These are phyloP conservation scores for Branchellion lobata DNA, from an alignment of 2,888 invertebrate genomes.

Conservation along the genomic window DNA sequence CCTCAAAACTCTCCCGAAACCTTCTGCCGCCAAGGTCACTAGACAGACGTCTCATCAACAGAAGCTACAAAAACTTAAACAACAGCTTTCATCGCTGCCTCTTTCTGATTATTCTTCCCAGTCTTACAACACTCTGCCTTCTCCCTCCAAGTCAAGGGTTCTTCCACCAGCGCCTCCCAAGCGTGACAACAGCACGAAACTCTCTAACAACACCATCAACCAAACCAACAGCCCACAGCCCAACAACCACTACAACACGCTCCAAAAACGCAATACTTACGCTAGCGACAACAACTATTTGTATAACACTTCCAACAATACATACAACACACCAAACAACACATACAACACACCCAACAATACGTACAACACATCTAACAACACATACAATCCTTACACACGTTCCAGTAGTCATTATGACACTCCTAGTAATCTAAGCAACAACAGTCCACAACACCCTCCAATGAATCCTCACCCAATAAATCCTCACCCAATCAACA, in stretches of 20 bases:
- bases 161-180: conserved; percentile 43
- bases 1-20: conserved; percentile 37
- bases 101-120: neutral
- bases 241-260: neutral
- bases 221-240: no score
- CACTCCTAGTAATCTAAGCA: neutral
- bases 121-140: conserved; percentile 12
- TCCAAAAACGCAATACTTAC: neutral
- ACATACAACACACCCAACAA: neutral
- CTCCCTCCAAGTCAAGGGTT: conserved; percentile 13
- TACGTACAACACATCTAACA: neutral
- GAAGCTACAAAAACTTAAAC: neutral
- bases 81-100: neutral
- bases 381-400: no score
- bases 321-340: neutral
- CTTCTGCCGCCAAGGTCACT: neutral
- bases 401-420: neutral
- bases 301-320: no score
- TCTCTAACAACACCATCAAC: neutral
- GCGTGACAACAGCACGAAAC: conserved; percentile 42
- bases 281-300: neutral
- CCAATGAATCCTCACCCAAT: neutral
- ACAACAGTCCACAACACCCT: neutral
- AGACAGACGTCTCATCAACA: neutral
- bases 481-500: no score